Conservation (phyloP, 1,140 invertebrate genomes). For the Coelopa frigida region DNA sequence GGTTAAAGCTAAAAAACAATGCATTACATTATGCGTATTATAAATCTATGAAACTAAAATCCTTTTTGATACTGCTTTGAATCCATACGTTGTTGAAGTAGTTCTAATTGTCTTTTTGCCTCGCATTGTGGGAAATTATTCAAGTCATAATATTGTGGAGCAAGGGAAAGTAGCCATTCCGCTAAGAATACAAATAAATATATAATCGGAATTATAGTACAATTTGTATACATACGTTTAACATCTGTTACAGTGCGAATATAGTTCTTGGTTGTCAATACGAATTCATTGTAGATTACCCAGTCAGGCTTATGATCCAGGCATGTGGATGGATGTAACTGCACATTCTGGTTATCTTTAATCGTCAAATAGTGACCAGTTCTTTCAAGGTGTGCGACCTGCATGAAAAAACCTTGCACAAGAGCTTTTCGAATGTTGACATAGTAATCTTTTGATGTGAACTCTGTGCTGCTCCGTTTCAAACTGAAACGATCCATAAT, state of each 20-base stretch:
- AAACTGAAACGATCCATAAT: slow-evolving; percentile 82
- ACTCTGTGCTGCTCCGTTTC: slow-evolving; percentile 93
- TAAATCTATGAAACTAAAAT: too few relatives aligned
- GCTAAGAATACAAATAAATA: slow-evolving; percentile 51
- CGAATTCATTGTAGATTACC: slow-evolving; percentile 99
- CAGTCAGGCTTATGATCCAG: slow-evolving; percentile 99
- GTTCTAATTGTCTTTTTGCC: slow-evolving; percentile 86
- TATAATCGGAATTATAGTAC: slow-evolving; percentile 5
- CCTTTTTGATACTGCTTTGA: slow-evolving; percentile 69
- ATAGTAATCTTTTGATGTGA: slow-evolving; percentile 97
- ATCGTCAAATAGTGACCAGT: slow-evolving; percentile 97
- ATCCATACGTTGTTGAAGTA: slow-evolving; percentile 74
- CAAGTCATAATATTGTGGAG: slow-evolving; percentile 97
- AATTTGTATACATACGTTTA: slow-evolving; percentile 70
- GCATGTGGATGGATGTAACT: slow-evolving; percentile 97
- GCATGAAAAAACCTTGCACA: slow-evolving; percentile 99
- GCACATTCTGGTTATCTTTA: slow-evolving; percentile 98
- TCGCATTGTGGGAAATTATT: slow-evolving; percentile 97
- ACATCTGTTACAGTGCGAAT: slow-evolving; percentile 98
- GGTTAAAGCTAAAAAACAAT: too few relatives aligned
- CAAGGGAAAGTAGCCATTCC: slow-evolving; percentile 89
- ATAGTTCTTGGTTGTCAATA: slow-evolving; percentile 98
- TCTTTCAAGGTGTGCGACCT: slow-evolving; percentile 93
- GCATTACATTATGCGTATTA: too few relatives aligned
- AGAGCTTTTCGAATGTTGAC: slow-evolving; percentile 97